phyloP scores from a whole-genome alignment of 2,888 invertebrate species.

The Mythimna vitellina region DNA sequence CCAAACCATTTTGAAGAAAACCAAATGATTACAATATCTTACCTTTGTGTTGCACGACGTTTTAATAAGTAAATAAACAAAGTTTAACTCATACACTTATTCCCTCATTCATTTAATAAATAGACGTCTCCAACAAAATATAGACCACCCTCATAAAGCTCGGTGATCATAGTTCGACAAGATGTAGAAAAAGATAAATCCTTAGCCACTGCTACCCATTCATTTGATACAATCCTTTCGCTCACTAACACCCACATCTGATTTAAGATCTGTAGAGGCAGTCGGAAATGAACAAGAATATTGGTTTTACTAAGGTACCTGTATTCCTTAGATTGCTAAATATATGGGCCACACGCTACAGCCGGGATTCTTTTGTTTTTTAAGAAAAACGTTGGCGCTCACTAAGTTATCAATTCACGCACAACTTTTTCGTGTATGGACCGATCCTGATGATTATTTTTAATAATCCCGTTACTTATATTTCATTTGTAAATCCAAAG shows the following conservation, averaged over 20 bases:
- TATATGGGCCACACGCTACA: conserved; percentile 15
- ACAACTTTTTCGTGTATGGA: too few species aligned
- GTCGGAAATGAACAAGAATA: conserved; percentile 34
- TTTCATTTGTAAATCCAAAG: too few species aligned
- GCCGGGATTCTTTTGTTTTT: not conserved
- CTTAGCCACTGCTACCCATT: conserved; percentile 3
- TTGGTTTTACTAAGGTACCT: conserved; percentile 8
- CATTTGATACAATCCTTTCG: conserved; percentile 37
- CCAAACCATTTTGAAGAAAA: too few species aligned
- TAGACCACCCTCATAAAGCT: conserved; percentile 2
- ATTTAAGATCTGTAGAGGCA: conserved; percentile 39
- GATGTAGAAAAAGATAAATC: conserved; percentile 29
- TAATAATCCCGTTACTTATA: too few species aligned
- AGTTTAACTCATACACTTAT: too few species aligned
- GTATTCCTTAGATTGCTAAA: not conserved
- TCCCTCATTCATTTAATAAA: too few species aligned
- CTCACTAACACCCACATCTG: conserved; percentile 41
- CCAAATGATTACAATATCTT: too few species aligned
- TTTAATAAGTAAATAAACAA: too few species aligned
- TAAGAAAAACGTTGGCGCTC: too few species aligned
- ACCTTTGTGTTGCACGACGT: too few species aligned
- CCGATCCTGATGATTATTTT: too few species aligned
- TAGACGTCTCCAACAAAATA: not conserved
- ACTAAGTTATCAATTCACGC: too few species aligned
- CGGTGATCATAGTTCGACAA: conserved; percentile 27